Base-by-base conservation (phyloP, 2,113 vertebrate species). In the Burhinus oedicnemus region DNA sequence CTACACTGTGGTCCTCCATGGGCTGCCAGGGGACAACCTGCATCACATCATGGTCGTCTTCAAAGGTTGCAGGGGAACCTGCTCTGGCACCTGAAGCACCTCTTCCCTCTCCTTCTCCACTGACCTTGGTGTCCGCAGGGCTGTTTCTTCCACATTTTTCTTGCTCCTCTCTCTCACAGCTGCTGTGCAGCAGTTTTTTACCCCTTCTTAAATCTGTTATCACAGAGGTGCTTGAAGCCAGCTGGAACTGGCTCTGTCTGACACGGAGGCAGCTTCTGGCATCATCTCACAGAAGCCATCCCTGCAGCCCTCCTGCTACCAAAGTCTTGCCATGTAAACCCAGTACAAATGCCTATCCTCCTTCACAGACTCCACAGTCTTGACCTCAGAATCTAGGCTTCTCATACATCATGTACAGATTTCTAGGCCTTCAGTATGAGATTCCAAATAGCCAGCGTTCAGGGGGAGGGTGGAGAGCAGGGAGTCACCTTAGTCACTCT, bases 11-110 rank as follows among this genome's bases (percentile, higher is more conserved):
- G 32, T 5, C 38, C 25, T 80, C 52, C 36, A n/a, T 0, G 1
- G 34, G 16, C 23, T 70, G 34, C 29, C 62, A 8, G 16, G 15
- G 6, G 1, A 40, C 19, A 32, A 3, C 26, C 34, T n/a, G 4
- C 23, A 8, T 62, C 40, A 47, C 27, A n/a, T n/a, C 47, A 14
- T 20, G 27, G 15, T 44, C 26, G 13, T 61, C 29, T 8, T 5
- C 45, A 32, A 2, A 16, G 44, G 23, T 17, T 91, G n/a, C 8
- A 49, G 8, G 11, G 25, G 12, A 54, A 52, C 68, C 57, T 65
- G 36, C 29, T 78, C 15, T 0, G 0, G 30, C 0, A 0, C 32
- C 58, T 42, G 26, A 5, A 65, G 15, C 40, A 34, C 3, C 40
- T 76, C 38, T 16, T 51, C 8, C 8, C 19, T 3, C 19, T 47